A percentile compares a stretch with the other conserved stretches of the same genome.
These are phyloP conservation scores for Aplysia californica DNA, from an alignment of 1,140 invertebrate genomes.

Conservation along the genomic window DNA sequence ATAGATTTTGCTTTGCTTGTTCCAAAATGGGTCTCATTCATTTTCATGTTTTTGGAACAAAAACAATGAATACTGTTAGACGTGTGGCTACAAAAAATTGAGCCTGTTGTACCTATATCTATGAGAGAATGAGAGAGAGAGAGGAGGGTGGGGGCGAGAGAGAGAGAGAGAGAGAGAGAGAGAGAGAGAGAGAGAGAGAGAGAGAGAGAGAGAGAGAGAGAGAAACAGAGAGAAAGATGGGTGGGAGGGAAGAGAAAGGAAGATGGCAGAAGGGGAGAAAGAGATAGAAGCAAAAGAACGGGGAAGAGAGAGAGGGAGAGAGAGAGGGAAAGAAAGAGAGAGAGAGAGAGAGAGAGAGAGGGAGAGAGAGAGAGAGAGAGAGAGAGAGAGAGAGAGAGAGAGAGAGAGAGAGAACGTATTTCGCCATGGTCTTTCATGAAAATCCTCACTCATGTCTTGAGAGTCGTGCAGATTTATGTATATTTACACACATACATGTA, in stretches of 20 bases:
- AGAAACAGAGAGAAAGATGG: background rate
- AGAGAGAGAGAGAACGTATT: too few relatives aligned
- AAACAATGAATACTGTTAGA: background rate
- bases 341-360: conserved; percentile 16
- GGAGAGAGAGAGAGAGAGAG: conserved; percentile 7
- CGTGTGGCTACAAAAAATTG: background rate
- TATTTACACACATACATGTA: too few relatives aligned
- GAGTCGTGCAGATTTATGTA: too few relatives aligned
- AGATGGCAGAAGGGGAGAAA: background rate
- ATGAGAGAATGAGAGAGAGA: background rate
- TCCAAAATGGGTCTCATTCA: background rate
- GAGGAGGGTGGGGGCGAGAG: background rate
- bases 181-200: background rate
- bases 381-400: too few relatives aligned
- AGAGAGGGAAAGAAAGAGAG: conserved; percentile 13
- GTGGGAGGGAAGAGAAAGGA: background rate
- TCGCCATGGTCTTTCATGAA: too few relatives aligned
- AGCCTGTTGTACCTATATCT: background rate
- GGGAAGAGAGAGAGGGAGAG: background rate
- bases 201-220: background rate
- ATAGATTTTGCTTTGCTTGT: background rate
- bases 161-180: background rate
- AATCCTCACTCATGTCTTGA: too few relatives aligned
- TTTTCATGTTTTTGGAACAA: background rate
- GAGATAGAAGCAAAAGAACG: background rate